phyloP scores from a whole-genome alignment of 2,113 vertebrate genomes.

The Ibidorhyncha struthersii region DNA sequence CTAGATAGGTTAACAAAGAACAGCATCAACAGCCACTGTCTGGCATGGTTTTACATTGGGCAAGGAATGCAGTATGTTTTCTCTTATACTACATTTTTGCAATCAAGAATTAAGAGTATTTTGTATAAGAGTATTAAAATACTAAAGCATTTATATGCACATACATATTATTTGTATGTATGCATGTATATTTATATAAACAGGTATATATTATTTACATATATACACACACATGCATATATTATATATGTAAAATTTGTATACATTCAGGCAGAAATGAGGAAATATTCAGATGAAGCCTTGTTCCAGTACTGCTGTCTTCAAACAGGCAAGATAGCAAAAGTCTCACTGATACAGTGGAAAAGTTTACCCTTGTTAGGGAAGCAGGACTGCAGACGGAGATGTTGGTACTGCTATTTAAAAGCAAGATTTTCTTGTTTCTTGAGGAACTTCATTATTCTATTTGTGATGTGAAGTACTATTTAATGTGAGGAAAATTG shows the following conservation, averaged over 20 bases:
- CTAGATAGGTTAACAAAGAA: neutral
- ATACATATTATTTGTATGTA: neutral
- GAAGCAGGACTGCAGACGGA: neutral
- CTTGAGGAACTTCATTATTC: neutral
- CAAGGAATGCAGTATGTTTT: neutral
- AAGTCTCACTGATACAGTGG: neutral
- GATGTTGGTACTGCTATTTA: neutral
- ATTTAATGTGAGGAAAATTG: neutral
- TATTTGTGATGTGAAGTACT: neutral
- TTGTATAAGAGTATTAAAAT: neutral
- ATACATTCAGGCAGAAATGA: neutral
- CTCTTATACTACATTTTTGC: neutral
- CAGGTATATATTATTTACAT: neutral
- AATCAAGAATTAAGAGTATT: neutral
- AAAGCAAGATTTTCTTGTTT: neutral
- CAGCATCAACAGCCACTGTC: neutral
- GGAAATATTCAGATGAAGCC: neutral
- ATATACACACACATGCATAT: rapidly evolving
- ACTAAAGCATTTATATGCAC: neutral
- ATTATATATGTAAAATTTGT: neutral
- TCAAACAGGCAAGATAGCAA: neutral
- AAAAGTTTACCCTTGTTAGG: neutral
- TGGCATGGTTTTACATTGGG: neutral
- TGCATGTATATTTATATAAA: neutral
- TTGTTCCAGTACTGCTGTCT: neutral